Base-by-base conservation (phyloP, 2,113 vertebrate species). In the Mesembrinibis cayennensis region DNA sequence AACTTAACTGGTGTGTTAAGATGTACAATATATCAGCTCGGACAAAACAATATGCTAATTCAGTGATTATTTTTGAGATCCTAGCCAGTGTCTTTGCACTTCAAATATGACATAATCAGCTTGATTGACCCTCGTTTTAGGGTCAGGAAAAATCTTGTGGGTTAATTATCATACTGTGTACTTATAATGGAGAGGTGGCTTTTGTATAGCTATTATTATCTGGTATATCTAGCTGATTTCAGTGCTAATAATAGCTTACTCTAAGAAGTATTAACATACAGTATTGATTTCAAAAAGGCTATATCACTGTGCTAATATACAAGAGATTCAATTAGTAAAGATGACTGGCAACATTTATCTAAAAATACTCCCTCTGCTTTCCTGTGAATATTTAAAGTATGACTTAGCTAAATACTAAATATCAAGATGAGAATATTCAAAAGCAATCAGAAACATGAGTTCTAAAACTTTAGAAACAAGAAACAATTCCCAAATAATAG, bases 291-390 rank as follows among this genome's bases (percentile, higher is more conserved):
- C 25, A 95, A 85, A 85, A 87, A 69, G 61, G 36, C 53, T 72
- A 3, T 79, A 56, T 73, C 40, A 49, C 29, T 76, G 34, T 65
- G 49, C 44, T 72, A 91, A 91, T 91, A 89, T 29, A 89, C 26
- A 89, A 69, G 52, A 82, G 44, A 87, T 85, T 94, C 65, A 89
- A 95, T 91, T 95, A 96, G 73, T 71, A 88, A 91, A 96, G 70
- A 87, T 80, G 73, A 87, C 34, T 74, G 34, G 42, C 26, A 91
- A 79, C 22, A 72, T 72, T 79, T 22, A 65, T 49, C 32, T 94
- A 38, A 91, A 96, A 89, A 61, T 36, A 36, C 8, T 94, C 19
- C 21, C 17, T 27, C 17, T 27, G 40, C 17, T 59, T 65, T 52
- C 38, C 7, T 6, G 40, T n/a, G 27, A 86, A 56, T 79, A 78